phyloP scores from a whole-genome alignment of 2,113 vertebrate genomes.

The Phyllostomus discolor region DNA sequence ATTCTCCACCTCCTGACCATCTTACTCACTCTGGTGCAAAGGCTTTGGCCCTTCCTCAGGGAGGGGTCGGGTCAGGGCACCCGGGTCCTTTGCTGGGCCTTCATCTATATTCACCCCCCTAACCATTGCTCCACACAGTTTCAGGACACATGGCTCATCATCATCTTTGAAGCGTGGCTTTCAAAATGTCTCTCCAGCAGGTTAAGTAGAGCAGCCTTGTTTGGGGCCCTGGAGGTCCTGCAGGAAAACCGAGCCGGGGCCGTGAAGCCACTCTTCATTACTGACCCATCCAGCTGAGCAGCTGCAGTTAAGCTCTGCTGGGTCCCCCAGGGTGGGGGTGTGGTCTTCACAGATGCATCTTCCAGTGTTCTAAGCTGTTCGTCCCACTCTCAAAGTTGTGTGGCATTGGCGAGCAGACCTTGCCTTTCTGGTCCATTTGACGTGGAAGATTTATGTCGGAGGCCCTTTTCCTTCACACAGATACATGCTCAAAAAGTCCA shows the following conservation, averaged over 20 bases:
- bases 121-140: background rate
- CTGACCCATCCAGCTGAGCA: background rate
- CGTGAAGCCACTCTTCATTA: slow-evolving; percentile 37
- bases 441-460: background rate
- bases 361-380: background rate
- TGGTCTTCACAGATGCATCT: background rate
- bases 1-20: background rate
- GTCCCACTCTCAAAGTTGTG: background rate
- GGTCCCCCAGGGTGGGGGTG: background rate
- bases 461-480: background rate
- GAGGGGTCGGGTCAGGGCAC: background rate
- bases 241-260: background rate
- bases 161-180: background rate
- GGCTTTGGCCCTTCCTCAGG: background rate
- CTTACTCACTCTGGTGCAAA: background rate
- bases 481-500: background rate
- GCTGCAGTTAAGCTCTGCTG: background rate
- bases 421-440: background rate
- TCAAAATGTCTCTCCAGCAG: background rate
- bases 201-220: background rate
- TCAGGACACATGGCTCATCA: background rate
- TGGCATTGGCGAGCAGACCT: background rate
- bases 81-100: background rate
- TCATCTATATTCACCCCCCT: background rate
- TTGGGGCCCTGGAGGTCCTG: background rate